These are phyloP conservation scores for Brachypodius melanocephalos DNA, from an alignment of 2,113 vertebrate genomes.

Conservation along the genomic window DNA sequence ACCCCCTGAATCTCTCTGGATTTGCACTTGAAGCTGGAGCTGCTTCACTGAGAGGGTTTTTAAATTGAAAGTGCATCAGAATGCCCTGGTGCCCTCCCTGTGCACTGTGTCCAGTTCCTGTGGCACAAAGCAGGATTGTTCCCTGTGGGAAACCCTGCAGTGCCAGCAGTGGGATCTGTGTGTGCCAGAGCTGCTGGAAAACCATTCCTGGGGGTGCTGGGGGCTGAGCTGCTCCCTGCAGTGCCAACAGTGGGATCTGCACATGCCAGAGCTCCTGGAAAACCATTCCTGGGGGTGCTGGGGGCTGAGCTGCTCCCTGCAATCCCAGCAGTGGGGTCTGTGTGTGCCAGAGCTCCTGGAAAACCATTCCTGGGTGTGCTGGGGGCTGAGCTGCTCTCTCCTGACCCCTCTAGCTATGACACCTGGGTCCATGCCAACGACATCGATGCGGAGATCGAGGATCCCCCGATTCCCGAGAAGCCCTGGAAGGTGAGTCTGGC, in stretches of 20 bases:
- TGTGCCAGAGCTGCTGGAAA: not conserved
- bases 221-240: not conserved
- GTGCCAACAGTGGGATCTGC: too few relatives aligned
- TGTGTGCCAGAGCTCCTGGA: not conserved
- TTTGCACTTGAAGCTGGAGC: not conserved
- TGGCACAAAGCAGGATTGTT: not conserved
- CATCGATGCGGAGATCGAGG: constrained; percentile 90
- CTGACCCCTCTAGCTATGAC: constrained; percentile 82
- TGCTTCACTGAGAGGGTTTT: not conserved
- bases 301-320: not conserved
- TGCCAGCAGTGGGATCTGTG: not conserved
- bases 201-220: not conserved
- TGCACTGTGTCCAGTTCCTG: accelerated
- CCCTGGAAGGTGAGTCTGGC: constrained; percentile 86
- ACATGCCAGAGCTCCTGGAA: not conserved
- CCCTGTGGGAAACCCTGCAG: accelerated
- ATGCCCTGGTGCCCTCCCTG: accelerated
- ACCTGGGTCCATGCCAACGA: constrained; percentile 91
- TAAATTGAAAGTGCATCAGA: accelerated
- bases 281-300: not conserved
- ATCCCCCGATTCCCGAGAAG: constrained; percentile 87
- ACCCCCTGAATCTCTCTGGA: too few relatives aligned
- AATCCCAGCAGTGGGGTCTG: not conserved
- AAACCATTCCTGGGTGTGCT: not conserved
- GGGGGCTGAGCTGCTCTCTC: not conserved